These are phyloP conservation scores for Agrilus biguttatus DNA, from an alignment of 2,888 invertebrate species.

Conservation along the genomic window DNA sequence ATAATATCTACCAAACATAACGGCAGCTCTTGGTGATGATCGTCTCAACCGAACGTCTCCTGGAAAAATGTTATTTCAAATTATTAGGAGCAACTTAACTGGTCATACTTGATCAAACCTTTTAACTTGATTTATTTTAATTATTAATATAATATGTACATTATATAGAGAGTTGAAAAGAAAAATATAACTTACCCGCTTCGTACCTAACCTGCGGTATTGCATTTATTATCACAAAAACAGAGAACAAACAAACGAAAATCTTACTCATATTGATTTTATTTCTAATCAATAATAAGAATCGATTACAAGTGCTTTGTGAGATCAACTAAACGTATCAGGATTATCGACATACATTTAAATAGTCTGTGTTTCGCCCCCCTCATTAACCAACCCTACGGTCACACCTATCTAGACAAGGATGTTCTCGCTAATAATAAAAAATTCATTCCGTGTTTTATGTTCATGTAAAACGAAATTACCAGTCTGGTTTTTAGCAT, in stretches of 20 bases:
- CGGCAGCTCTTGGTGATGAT: slow-evolving; percentile 19
- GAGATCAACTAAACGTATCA: slow-evolving; percentile 11
- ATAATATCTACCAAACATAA: slow-evolving; percentile 28
- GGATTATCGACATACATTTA: slow-evolving; percentile 9
- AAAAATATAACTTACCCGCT: too few species aligned
- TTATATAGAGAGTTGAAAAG: too few species aligned
- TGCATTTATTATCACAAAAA: slow-evolving; percentile 7
- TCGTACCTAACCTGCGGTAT: too few species aligned
- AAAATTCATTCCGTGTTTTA: slow-evolving; percentile 23
- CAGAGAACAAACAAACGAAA: slow-evolving; percentile 8
- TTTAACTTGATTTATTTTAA: too few species aligned
- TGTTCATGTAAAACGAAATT: slow-evolving; percentile 26
- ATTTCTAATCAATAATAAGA: slow-evolving; percentile 1
- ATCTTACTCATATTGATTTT: slow-evolving; percentile 8
- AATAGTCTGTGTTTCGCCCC: slow-evolving; percentile 20
- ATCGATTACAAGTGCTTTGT: slow-evolving; percentile 5
- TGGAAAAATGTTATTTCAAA: not conserved
- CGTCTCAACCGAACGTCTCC: slow-evolving; percentile 10
- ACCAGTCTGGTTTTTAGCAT: slow-evolving; percentile 26
- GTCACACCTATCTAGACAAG: slow-evolving; percentile 17
- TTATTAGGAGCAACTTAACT: not conserved
- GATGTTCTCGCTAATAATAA: slow-evolving; percentile 19
- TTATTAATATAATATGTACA: too few species aligned
- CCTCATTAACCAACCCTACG: slow-evolving; percentile 16
- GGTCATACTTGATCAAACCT: too few species aligned